A percentile compares a stretch with the other conserved stretches of the same genome.
phyloP scores from a whole-genome alignment of 1,140 invertebrate species.

The Panagrolaimus sp. region DNA sequence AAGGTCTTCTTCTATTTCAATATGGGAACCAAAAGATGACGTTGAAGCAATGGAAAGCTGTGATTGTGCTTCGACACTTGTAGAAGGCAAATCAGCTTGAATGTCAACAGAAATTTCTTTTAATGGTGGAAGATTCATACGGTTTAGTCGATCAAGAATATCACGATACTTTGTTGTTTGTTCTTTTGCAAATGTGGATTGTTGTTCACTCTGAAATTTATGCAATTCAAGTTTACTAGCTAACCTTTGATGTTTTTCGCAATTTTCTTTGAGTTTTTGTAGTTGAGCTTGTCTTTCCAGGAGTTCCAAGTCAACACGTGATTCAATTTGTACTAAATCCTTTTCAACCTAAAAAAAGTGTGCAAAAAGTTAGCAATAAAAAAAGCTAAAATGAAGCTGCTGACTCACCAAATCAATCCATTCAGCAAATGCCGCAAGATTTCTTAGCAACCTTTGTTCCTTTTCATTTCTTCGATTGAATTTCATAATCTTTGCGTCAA shows the following conservation, averaged over 20 bases:
- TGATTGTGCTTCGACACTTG: background rate
- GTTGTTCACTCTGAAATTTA: background rate
- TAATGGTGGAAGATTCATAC: background rate
- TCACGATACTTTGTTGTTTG: conserved; percentile 3
- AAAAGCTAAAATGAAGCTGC: background rate
- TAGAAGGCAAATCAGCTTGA: background rate
- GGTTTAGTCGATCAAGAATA: conserved; percentile 4
- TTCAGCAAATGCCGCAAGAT: conserved; percentile 11
- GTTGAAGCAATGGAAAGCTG: conserved; percentile 9
- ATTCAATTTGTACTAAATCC: background rate
- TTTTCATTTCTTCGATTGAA: background rate
- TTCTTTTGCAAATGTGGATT: conserved; percentile 1
- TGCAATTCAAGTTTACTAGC: conserved; percentile 7
- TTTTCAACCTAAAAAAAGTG: background rate
- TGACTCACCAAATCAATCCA: conserved; percentile 8
- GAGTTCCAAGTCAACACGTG: background rate
- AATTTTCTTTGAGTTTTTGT: conserved; percentile 4
- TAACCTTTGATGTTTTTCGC: background rate
- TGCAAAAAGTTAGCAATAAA: background rate
- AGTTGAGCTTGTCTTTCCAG: conserved; percentile 3
- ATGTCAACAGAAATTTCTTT: background rate
- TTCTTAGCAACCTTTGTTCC: conserved; percentile 8
- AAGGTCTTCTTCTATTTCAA: background rate
- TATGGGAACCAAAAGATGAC: background rate
- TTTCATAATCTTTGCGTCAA: conserved; percentile 1